Evolutionary conservation across 2,113 vertebrate genomes (phyloP).

Genomic region (Heterotis niloticus): DNA sequence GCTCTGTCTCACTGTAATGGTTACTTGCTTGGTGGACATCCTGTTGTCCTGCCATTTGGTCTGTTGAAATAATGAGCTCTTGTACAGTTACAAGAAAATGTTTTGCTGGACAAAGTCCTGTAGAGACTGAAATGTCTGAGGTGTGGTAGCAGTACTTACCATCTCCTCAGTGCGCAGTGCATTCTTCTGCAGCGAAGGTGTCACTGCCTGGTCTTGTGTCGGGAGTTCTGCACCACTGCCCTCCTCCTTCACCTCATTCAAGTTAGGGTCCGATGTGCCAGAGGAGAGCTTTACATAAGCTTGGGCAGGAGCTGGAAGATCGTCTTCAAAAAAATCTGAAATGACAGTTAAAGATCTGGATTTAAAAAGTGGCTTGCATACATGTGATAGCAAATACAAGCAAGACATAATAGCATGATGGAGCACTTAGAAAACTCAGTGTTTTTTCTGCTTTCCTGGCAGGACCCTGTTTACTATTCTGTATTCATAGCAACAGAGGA

Average conservation of each 20-base stretch:
- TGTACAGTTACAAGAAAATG: not conserved
- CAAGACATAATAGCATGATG: not conserved
- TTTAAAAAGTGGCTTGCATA: not conserved
- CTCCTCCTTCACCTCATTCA: conserved; percentile 48
- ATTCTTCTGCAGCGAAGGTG: conserved; percentile 55
- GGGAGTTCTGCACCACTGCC: conserved; percentile 33
- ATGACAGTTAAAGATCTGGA: conserved; percentile 30
- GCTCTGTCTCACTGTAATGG: conserved; percentile 72
- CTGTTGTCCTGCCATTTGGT: conserved; percentile 71
- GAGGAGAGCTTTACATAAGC: conserved; percentile 69
- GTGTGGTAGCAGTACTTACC: conserved; percentile 37
- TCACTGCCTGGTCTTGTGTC: conserved; percentile 40
- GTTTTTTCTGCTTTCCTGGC: not conserved
- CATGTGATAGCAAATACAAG: too few species aligned
- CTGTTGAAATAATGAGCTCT: conserved; percentile 38
- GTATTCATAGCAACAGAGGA: conserved; percentile 22
- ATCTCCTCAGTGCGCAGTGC: conserved; percentile 67
- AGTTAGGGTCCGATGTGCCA: conserved; percentile 54
- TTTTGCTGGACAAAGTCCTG: not conserved
- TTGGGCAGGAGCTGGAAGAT: conserved; percentile 64
- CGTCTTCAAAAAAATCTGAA: conserved; percentile 68
- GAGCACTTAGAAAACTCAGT: not conserved
- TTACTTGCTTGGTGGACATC: conserved; percentile 74
- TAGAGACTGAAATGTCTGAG: too few species aligned
- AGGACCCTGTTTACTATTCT: not conserved